Evolutionary conservation across 2,888 invertebrate species (phyloP), one percentile per base, ranked within the genome.

Genomic region (Meiosimyza platycephala): DNA sequence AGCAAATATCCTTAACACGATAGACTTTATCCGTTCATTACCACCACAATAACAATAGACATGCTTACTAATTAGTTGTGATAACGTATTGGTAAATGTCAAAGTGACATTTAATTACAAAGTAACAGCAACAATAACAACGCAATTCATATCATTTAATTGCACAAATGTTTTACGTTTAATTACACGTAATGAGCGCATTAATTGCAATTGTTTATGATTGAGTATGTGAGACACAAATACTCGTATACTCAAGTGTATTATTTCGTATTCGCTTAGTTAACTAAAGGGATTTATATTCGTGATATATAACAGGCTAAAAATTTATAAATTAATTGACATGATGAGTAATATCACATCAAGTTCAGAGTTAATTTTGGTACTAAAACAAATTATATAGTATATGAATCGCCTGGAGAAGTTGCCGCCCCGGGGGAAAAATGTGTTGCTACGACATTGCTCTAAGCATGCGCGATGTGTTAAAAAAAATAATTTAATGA

Each of bases 71-170:
- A 63, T 63, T 63, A 47, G n/a, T n/a, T 47, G 47, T 47, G 63
- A 63, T 47, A 63, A 18, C 16, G 63, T 18, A 63, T 40, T 47
- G 15, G 51, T 64, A 28, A 51, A 51, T 64, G 51, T 51, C 51
- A 64, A 28, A 51, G 64, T 64, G 51, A n/a, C 51, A 64, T 64
- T 64, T 64, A 51, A 51, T 64, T 64, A 51, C 22, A 7, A 15
- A 51, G 51, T 28, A 51, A 51, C 64, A 40, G 22, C 60, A 50
- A 48, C 50, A 50, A 57, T 57, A 13, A 66, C 33, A 47, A 67
- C 51, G 50, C 64, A 62, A 60, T 33, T 64, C 70, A 70, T 73
- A 65, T 59, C 59, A 70, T 60, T 65, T 73, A 73, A 73, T 73
- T 59, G 52, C 54, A 50, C 63, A 52, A 73, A 60, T 50, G 50